Evolutionary conservation across 2,113 vertebrate species (phyloP).

Genomic region (Sporophila hypoxantha): DNA sequence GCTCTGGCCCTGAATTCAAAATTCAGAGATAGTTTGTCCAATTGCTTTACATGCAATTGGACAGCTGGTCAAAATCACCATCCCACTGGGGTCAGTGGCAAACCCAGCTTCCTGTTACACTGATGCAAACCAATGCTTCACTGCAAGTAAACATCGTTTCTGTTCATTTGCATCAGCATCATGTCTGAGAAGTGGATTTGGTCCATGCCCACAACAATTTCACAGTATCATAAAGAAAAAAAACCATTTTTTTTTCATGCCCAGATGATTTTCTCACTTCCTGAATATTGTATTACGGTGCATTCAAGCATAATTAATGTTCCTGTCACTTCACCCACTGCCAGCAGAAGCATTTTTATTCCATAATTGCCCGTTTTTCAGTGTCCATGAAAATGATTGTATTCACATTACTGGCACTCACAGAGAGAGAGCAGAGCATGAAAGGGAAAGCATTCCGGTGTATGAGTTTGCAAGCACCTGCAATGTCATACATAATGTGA

Average conservation of each 20-base stretch:
- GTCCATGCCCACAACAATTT: not conserved
- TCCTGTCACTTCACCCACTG: not conserved
- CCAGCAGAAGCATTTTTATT: constrained; percentile 28
- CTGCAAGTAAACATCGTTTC: not conserved
- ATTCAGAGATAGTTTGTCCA: not conserved
- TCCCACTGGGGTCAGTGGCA: not conserved
- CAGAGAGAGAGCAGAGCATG: not conserved
- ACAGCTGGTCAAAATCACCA: not conserved
- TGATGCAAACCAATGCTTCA: not conserved
- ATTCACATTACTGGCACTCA: not conserved
- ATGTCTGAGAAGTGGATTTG: not conserved
- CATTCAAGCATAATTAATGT: constrained; percentile 21
- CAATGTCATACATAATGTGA: not conserved
- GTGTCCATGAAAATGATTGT: constrained; percentile 11
- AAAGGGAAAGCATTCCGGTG: not conserved
- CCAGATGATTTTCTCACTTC: constrained; percentile 8
- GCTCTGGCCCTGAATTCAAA: not conserved
- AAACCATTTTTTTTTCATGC: not conserved
- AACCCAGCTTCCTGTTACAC: not conserved
- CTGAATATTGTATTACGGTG: constrained; percentile 7
- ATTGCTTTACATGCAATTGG: not conserved
- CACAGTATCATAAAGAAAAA: not conserved
- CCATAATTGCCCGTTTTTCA: constrained; percentile 20
- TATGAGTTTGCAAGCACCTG: constrained; percentile 2
- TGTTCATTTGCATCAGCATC: not conserved